Base-by-base conservation (phyloP, 2,888 invertebrate species). In the Drosophila koepferae region DNA sequence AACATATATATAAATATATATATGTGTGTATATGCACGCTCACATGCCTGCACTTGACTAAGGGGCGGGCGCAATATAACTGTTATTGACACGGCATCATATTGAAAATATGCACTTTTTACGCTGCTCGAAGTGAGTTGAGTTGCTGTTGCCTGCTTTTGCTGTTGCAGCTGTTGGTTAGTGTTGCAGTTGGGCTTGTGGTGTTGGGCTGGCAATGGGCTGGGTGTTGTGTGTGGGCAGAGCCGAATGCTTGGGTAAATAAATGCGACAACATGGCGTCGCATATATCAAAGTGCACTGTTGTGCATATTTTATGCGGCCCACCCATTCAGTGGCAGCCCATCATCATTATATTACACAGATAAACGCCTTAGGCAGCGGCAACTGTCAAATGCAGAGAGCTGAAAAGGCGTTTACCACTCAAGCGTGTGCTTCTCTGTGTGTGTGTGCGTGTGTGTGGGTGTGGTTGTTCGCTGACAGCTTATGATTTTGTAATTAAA, bases 31-130 rank as follows among this genome's bases (percentile, higher is more conserved):
- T 23, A 49, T 34, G 8, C 20, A n/a, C 14, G 64, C 61, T 63
- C 59, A 77, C 64, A 65, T 60, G 68, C 75, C 68, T 56, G 61
- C 34, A 63, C 74, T 78, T 65, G 69, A 38, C 46, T 18, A 54
- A 41, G 65, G 72, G 64, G 60, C 51, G 69, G 62, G 65, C 6
- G 86, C 72, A 86, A 80, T 89, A 86, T 86, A 86, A 88, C 90
- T 90, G 89, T 84, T 90, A 84, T 90, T 90, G 84, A 84, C 84
- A 90, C 84, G 81, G 72, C 89, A 77, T 89, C 90, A 84, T 89
- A 90, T 86, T 90, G 90, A 90, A 89, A 90, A 89, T 89, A 86
- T 88, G 69, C 68, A 68, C 58, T 73, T 75, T 69, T 58, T 72
- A 51, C 40, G 63, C 56, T 61, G 67, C 64, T 70, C 70, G 20